Base-by-base conservation (phyloP, 2,113 vertebrate genomes). In the Ibidorhyncha struthersii region DNA sequence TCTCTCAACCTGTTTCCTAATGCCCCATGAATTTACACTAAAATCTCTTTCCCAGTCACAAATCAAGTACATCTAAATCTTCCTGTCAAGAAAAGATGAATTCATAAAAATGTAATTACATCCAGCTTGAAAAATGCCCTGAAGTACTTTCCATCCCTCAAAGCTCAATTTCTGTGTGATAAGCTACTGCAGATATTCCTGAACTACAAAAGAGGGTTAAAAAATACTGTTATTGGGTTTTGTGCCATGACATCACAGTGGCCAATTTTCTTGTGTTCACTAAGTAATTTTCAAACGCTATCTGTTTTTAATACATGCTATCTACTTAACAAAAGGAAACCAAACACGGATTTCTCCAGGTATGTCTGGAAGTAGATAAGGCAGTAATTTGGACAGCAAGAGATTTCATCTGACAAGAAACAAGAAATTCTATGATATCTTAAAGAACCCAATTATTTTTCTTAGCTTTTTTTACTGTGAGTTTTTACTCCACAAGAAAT, bases 21-120 rank as follows among this genome's bases (percentile, higher is more conserved):
- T 86, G 86, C 27, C 45, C 32, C n/a, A 53, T 65, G 40, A 84
- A 82, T 72, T 84, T 82, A 66, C 40, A 50, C 53, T 71, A 19
- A 66, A 55, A 17, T 71, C 86, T 92, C 55, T 19, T 84, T 52
- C 22, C n/a, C 40, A 76, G 56, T 82, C 55, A 61, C 67, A 96
- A 96, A 69, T 66, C 59, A 86, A 53, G 36, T 53, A 72, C 29
- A 74, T 66, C 69, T 92, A 86, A 65, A 80, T 91, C 27, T 72
- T 82, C 41, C n/a, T 95, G 17, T 82, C 61, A 96, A 67, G 15
- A 19, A 88, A 88, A 96, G 53, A 93, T 81, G n/a, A 83, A 86
- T 88, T 94, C 47, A 86, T 89, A 96, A 93, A 95, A 80, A 67
- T 70, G 9, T 76, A 82, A 93, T 91, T 92, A 65, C 22, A 80